Evolutionary conservation across 1,140 invertebrate species (phyloP).

Genomic region (Hestina assimilis): DNA sequence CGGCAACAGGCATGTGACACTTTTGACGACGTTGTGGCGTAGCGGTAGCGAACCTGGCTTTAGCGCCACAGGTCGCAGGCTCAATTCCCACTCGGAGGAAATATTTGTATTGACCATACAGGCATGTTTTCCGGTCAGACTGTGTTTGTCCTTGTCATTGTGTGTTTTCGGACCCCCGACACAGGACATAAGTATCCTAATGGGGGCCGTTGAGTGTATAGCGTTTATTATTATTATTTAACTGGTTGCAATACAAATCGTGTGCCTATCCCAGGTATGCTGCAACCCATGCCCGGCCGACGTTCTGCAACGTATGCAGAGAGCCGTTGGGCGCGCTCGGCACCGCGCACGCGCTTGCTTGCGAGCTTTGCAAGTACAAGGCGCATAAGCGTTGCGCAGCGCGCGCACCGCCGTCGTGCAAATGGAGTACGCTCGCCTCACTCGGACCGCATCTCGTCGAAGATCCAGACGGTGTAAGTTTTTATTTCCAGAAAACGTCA

Average conservation of each 20-base stretch:
- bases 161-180: too few relatives aligned
- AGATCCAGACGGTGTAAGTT: slow-evolving; percentile 91
- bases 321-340: slow-evolving; percentile 93
- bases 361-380: slow-evolving; percentile 98
- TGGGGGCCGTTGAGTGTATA: not conserved
- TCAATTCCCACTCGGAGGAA: too few relatives aligned
- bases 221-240: not conserved
- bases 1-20: too few relatives aligned
- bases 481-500: not conserved
- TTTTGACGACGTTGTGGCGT: too few relatives aligned
- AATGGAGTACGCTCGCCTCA: slow-evolving; percentile 96
- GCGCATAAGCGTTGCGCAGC: slow-evolving; percentile 95
- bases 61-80: too few relatives aligned
- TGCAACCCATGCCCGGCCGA: slow-evolving; percentile 95
- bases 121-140: too few relatives aligned
- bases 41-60: too few relatives aligned
- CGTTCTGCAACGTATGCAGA: slow-evolving; percentile 97
- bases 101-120: too few relatives aligned
- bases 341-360: slow-evolving; percentile 95
- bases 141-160: too few relatives aligned
- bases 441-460: slow-evolving; percentile 96
- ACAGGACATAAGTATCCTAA: too few relatives aligned
- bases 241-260: too few relatives aligned
- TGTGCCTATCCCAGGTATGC: slow-evolving; percentile 86
- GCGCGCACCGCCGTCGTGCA: slow-evolving; percentile 95